Evolutionary conservation across 2,888 invertebrate species (phyloP), one percentile per base, ranked within the genome.

Genomic region (Scrobipalpa atriplicella): DNA sequence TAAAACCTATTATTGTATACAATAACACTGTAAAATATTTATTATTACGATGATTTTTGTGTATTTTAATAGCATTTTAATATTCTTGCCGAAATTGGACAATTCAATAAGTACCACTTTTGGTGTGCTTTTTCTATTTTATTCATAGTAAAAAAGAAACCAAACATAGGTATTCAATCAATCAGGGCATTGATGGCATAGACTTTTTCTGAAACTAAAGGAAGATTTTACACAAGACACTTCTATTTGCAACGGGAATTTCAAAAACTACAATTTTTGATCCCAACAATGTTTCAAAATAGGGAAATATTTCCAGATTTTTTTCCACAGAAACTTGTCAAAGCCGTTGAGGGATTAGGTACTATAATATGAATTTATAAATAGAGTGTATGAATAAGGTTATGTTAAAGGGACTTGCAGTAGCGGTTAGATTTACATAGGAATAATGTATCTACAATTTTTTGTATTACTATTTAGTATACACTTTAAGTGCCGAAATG

Each of bases 1-100:
- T 76, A 72, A 67, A 67, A 65, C 41, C 69, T 76, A 75, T 66
- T 70, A 70, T 69, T 76, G 70, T 66, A 71, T n/a, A 21, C 13
- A 21, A 67, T 66, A 64, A 61, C 41, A 62, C 47, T 61, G 66
- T 66, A 64, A 62, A 64, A 67, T 62, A 62, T 38, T 60, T 36
- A 39, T 0, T 39, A 39, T 39, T 5, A 56, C 10, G n/a, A 56
- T 56, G 21, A 56, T 56, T 18, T 29, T 18, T 38, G 52, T 52
- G 19, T 52, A 47, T 16, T 13, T 1, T 47, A 13, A 43, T 43
- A 43, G n/a, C n/a, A n/a, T n/a, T n/a, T 43, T 13, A 43, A 43
- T n/a, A 13, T 51, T 51, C 8, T 29, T 3, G 29, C 29, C 29
- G 29, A 29, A 29, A 29, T 29, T 29, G 29, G 29, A 29, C 29